phyloP scores from a whole-genome alignment of 2,888 invertebrate genomes.

The Protophormia terraenovae region DNA sequence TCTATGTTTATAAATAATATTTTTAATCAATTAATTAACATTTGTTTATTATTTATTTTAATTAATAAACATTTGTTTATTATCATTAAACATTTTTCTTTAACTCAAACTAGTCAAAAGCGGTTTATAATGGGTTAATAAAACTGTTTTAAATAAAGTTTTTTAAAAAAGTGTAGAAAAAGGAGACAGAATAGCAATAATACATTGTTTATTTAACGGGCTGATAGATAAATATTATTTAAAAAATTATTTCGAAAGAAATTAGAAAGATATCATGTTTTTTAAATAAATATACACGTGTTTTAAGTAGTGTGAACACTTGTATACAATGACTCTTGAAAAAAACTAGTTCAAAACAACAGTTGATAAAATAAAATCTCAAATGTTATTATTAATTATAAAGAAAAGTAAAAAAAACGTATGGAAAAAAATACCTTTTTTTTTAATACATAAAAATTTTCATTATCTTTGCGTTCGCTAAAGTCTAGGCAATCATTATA shows the following conservation, averaged over 20 bases:
- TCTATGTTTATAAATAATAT: not conserved
- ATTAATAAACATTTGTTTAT: too few relatives aligned
- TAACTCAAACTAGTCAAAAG: not conserved
- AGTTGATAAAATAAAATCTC: not conserved
- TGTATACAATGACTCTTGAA: not conserved
- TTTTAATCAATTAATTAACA: too few relatives aligned
- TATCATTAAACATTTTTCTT: too few relatives aligned
- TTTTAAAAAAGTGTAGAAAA: not conserved
- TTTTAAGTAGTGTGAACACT: not conserved
- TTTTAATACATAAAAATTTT: not conserved
- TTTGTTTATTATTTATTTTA: too few relatives aligned
- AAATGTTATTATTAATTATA: not conserved
- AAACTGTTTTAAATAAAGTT: not conserved
- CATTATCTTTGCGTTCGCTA: not conserved
- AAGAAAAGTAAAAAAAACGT: not conserved
- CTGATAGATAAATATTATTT: not conserved
- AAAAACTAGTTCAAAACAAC: not conserved
- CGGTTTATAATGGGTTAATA: not conserved
- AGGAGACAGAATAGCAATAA: not conserved
- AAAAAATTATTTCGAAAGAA: not conserved
- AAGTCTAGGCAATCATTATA: too few relatives aligned
- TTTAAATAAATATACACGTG: not conserved
- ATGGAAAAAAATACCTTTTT: not conserved
- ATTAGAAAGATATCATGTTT: not conserved
- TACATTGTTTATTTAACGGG: not conserved